phyloP scores from a whole-genome alignment of 92 coral and sea anemone species.

The Galaxea fascicularis region DNA sequence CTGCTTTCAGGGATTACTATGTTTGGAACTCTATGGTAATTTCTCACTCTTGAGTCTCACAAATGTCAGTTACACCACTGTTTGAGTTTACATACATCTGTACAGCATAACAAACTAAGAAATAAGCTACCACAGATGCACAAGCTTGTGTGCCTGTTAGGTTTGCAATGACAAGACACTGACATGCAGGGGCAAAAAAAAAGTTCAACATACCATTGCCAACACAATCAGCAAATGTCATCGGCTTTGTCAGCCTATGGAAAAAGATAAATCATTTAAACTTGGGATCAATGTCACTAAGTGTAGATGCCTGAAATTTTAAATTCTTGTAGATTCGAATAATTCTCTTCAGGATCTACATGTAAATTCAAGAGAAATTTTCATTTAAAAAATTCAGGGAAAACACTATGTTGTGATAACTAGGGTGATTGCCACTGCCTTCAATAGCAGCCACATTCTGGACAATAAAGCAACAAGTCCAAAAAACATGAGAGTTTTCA shows the following conservation, averaged over 20 bases:
- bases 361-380: background rate
- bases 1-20: no score
- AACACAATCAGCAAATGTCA: constrained; percentile 96
- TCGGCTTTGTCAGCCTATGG: constrained; percentile 89
- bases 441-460: background rate
- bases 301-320: no score
- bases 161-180: background rate
- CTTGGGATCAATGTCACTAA: no score
- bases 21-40: no score
- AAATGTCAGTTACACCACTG: no score
- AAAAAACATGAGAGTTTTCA: background rate
- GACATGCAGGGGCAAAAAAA: background rate
- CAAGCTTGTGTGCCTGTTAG: background rate
- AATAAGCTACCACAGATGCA: background rate
- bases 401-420: no score
- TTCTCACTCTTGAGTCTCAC: no score
- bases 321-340: background rate
- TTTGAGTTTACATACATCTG: no score
- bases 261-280: background rate
- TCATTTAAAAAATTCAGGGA: no score
- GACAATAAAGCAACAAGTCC: background rate
- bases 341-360: no score
- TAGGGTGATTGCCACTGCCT: no score
- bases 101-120: no score
- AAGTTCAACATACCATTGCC: constrained; percentile 89